A percentile compares a stretch with the other conserved stretches of the same genome.
Evolutionary conservation across 1,140 invertebrate genomes (phyloP).

Genomic region (Bombus turneri): DNA sequence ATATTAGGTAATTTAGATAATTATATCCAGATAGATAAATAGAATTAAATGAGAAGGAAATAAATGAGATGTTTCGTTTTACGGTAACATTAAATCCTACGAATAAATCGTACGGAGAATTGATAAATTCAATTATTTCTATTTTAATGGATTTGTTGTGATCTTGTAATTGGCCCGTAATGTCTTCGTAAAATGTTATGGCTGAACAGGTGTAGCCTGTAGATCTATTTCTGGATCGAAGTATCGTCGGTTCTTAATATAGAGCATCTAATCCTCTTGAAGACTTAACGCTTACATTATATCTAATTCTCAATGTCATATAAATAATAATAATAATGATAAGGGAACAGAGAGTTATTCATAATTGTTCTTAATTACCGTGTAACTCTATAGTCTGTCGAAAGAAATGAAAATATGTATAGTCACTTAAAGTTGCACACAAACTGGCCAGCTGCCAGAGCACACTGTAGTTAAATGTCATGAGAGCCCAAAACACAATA

Average conservation of each 20-base stretch:
- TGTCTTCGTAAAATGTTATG: not conserved
- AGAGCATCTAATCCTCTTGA: not conserved
- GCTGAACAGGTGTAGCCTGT: not conserved
- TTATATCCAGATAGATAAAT: not conserved
- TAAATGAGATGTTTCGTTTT: not conserved
- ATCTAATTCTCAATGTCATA: not conserved
- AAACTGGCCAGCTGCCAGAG: conserved; percentile 1
- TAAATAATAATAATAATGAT: not conserved
- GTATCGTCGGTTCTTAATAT: not conserved
- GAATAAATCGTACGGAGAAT: not conserved
- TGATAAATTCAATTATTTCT: conserved; percentile 5
- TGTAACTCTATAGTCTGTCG: too few relatives aligned
- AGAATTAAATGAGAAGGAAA: not conserved
- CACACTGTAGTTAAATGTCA: conserved; percentile 34
- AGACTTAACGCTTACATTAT: not conserved
- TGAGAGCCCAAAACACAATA: conserved; percentile 35
- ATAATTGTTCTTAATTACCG: not conserved
- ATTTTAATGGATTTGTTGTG: not conserved
- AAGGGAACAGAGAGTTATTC: too few relatives aligned
- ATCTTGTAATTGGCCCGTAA: not conserved
- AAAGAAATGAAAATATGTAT: conserved; percentile 15
- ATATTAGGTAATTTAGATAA: too few relatives aligned
- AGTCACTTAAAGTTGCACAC: not conserved
- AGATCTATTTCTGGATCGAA: conserved; percentile 16
- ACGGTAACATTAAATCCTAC: not conserved